These are phyloP conservation scores for Drosophila orena DNA, from an alignment of 1,140 invertebrate genomes.

Conservation along the genomic window DNA sequence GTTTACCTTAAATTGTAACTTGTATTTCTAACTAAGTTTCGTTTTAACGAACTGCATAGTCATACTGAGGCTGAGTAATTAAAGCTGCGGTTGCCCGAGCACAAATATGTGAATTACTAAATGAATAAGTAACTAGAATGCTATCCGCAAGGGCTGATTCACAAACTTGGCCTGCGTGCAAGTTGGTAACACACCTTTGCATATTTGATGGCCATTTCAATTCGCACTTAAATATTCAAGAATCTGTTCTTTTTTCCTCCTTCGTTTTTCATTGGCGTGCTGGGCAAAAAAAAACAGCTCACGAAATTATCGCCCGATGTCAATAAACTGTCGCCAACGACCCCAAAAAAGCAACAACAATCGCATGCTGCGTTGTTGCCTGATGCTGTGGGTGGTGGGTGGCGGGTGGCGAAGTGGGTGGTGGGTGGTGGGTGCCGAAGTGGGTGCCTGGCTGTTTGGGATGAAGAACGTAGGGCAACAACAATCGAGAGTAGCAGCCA, in stretches of 20 bases:
- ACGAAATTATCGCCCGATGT: slow-evolving; percentile 50
- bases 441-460: slow-evolving; percentile 1
- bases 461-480: slow-evolving; percentile 22
- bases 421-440: background rate
- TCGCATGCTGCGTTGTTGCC: background rate
- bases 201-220: slow-evolving; percentile 14
- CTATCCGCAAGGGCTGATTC: too few species aligned
- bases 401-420: background rate
- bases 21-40: too few species aligned
- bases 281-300: slow-evolving; percentile 9
- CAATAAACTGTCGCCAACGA: slow-evolving; percentile 52
- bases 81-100: too few species aligned
- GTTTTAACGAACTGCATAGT: background rate
- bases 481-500: slow-evolving; percentile 25
- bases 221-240: slow-evolving; percentile 27
- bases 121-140: too few species aligned
- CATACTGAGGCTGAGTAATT: too few species aligned
- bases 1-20: too few species aligned
- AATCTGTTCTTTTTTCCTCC: background rate
- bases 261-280: background rate
- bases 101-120: too few species aligned
- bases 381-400: background rate
- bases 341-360: slow-evolving; percentile 34
- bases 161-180: background rate
- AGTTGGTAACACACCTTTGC: slow-evolving; percentile 17